Evolutionary conservation across 2,113 vertebrate genomes (phyloP).

Genomic region (Alligator mississippiensis): DNA sequence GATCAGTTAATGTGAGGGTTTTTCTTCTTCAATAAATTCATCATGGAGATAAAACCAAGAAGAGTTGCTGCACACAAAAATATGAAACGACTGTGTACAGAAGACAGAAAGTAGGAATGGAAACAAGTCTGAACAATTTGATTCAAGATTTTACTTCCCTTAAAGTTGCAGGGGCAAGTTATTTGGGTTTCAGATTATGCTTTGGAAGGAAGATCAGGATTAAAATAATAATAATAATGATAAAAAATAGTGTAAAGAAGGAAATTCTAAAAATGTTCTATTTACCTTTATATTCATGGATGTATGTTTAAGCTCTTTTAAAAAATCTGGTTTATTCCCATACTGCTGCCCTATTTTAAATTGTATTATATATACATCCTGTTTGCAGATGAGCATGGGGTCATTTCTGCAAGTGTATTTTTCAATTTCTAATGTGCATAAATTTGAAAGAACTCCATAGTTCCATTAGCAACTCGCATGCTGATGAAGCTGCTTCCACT

Average conservation of each 20-base stretch:
- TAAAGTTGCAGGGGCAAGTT: background rate
- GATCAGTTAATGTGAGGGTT: background rate
- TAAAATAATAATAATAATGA: background rate
- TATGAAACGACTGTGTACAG: background rate
- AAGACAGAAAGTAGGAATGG: background rate
- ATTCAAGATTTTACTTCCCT: background rate
- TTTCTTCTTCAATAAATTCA: background rate
- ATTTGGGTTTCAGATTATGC: background rate
- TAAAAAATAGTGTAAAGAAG: background rate
- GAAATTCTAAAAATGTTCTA: background rate
- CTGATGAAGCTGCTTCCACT: background rate
- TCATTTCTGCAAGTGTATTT: background rate
- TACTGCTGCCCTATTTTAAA: background rate
- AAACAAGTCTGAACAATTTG: background rate
- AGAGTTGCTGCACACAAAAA: background rate
- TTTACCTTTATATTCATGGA: background rate
- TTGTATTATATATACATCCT: background rate
- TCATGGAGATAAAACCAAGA: background rate
- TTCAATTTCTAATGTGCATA: background rate
- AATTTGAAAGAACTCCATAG: background rate
- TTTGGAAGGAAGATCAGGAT: background rate
- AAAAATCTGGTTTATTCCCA: background rate
- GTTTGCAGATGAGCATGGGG: background rate
- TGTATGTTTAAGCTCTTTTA: background rate
- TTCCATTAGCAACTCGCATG: background rate